These are phyloP conservation scores for Pitta sordida DNA, from an alignment of 2,113 vertebrate genomes.

Conservation along the genomic window DNA sequence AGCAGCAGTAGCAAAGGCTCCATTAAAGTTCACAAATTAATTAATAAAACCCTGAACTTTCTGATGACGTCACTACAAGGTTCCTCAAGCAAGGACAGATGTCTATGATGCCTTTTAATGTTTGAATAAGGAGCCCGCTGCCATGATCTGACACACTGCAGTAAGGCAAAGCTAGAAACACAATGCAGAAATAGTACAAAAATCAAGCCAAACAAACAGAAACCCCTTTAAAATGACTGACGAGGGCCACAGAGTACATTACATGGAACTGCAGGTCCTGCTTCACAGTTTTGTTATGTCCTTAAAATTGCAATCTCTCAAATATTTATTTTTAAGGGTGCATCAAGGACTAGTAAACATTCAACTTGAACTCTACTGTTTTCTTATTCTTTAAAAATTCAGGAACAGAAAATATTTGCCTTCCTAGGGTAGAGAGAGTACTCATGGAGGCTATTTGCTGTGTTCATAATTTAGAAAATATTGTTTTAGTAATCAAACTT, in stretches of 20 bases:
- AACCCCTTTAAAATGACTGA: not conserved
- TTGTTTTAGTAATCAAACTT: not conserved
- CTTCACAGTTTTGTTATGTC: not conserved
- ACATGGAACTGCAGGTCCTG: not conserved
- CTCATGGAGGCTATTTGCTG: not conserved
- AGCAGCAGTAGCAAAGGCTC: not conserved
- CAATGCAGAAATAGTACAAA: not conserved
- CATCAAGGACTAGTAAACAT: not conserved
- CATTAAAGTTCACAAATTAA: not conserved
- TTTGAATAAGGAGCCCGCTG: not conserved
- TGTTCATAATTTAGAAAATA: not conserved
- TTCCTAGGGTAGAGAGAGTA: not conserved
- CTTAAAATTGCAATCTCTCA: not conserved
- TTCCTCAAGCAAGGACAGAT: not conserved
- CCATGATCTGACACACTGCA: not conserved
- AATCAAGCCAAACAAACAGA: not conserved
- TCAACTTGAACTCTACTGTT: not conserved
- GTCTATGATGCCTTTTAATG: not conserved
- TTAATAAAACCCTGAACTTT: not conserved
- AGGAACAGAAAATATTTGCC: not conserved
- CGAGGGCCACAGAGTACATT: not conserved
- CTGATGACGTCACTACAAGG: not conserved
- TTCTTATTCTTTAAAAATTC: not conserved
- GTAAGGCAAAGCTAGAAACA: not conserved
- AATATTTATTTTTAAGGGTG: not conserved